Evolutionary conservation across 2,888 invertebrate genomes (phyloP), one percentile per base, ranked within the genome.

Genomic region (Orchesella flavescens): DNA sequence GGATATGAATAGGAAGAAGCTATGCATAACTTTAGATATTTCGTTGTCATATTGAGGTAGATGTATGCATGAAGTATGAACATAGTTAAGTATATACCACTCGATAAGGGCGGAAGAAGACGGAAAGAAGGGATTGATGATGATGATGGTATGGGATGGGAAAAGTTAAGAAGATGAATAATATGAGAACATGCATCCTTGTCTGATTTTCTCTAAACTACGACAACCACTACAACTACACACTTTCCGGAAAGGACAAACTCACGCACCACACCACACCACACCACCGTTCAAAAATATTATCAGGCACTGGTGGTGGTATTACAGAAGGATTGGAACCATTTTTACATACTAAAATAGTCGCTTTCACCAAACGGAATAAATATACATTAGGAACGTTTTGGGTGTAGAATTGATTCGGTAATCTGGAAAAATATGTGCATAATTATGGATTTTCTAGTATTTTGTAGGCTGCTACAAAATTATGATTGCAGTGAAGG

Each of bases 151-250:
- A 24, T 23, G 15, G 65, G 65, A 65, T 24, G 34, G 19, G 24
- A 65, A n/a, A 24, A 13, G 65, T 13, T 53, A 34, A 17, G 65
- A 66, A 46, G 68, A 69, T 71, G 71, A 71, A 55, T 71, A 71
- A 71, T 71, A 55, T 57, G 71, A 2, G 13, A 34, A 55, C 71
- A 71, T 57, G 57, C 55, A 71, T 69, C 53, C 53, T 21, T 69
- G 69, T 53, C 53, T 49, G 34, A 34, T 34, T 34, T 34, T 34
- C 34, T 34, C 34, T 34, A 34, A 34, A 34, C 34, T 34, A 34
- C 34, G 34, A 34, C 34, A 34, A 34, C 34, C 3, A 34, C 34
- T 7, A 34, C 34, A 34, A 34, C 34, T 7, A 34, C 34, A 34
- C 34, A 34, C 7, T 34, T 34, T 2, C 34, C 7, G 34, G 34